Evolutionary conservation across 2,888 invertebrate species (phyloP), one percentile per base, ranked within the genome.

Genomic region (Cotesia congregata): DNA sequence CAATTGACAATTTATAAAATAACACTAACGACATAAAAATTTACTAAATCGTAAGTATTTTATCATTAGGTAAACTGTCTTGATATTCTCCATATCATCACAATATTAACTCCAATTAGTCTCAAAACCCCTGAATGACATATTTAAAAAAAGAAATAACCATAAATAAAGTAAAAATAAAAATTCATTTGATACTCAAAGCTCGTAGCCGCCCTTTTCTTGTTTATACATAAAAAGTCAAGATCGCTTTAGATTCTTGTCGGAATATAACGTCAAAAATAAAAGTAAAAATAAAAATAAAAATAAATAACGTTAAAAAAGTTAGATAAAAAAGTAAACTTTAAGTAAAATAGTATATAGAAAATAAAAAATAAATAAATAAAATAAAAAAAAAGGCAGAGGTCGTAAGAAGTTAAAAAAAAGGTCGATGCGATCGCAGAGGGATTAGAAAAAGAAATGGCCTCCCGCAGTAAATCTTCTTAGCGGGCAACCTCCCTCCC

Each of bases 391-490:
- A 72, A 68, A 59, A 64, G 67, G 30, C 15, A 62, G 65, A 71
- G 75, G 71, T 68, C 50, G 65, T 64, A 71, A 60, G 20, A 40
- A 68, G 40, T 39, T 40, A 59, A 39, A 61, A 70, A 64, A 75
- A 75, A 81, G 79, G 78, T 79, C 74, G 69, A 69, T 76, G 75
- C 61, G 74, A 70, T 78, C 64, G 75, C 67, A 74, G 67, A 77
- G 74, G 79, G 80, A 82, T 82, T 80, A 80, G 79, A 82, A 77
- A 77, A 77, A 77, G 74, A 72, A 79, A 77, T 77, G 77, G 74
- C 74, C 74, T 74, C 74, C 77, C 40, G 74, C 69, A 74, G 77
- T 77, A 77, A 77, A 77, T 77, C 77, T 77, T 77, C 77, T 74
- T 70, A 74, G 77, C 70, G 69, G 73, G 67, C 71, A 60, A 60